phyloP scores from a whole-genome alignment of 1,140 invertebrate species.

The Drepana arcuata region DNA sequence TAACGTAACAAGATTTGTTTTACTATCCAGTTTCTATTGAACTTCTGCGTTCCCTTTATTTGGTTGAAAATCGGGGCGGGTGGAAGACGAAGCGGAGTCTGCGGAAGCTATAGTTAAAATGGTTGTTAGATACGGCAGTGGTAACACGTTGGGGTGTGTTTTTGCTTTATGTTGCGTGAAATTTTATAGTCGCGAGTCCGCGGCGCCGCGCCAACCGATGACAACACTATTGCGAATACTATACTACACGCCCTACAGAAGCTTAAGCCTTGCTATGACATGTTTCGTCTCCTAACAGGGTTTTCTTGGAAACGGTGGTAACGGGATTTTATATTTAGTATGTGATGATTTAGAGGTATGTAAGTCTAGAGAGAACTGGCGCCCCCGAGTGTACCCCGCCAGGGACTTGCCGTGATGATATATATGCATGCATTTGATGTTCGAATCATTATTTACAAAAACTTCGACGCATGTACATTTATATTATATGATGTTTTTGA shows the following conservation, averaged over 20 bases:
- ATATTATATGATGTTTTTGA: too few species aligned
- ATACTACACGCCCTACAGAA: constrained; percentile 1
- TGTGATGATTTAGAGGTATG: too few species aligned
- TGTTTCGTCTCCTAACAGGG: too few species aligned
- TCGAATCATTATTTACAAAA: too few species aligned
- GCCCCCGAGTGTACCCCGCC: too few species aligned
- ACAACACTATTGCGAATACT: not conserved
- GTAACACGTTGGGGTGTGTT: constrained; percentile 59
- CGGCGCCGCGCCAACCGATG: constrained; percentile 26
- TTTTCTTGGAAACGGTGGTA: too few species aligned
- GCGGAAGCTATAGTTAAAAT: constrained; percentile 28
- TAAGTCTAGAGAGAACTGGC: too few species aligned
- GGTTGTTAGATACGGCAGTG: constrained; percentile 39
- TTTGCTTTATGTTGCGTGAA: constrained; percentile 68
- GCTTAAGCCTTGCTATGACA: too few species aligned
- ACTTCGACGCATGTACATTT: too few species aligned
- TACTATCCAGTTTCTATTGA: constrained; percentile 34
- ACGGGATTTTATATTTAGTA: too few species aligned
- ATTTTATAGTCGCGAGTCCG: constrained; percentile 55
- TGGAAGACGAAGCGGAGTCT: constrained; percentile 5
- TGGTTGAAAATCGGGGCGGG: not conserved
- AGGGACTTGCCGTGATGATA: too few species aligned
- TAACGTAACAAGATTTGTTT: constrained; percentile 57
- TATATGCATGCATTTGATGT: too few species aligned
- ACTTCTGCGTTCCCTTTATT: constrained; percentile 5